phyloP scores from a whole-genome alignment of 2,797 vertebrate genomes.

The Brachyalestes nurse region DNA sequence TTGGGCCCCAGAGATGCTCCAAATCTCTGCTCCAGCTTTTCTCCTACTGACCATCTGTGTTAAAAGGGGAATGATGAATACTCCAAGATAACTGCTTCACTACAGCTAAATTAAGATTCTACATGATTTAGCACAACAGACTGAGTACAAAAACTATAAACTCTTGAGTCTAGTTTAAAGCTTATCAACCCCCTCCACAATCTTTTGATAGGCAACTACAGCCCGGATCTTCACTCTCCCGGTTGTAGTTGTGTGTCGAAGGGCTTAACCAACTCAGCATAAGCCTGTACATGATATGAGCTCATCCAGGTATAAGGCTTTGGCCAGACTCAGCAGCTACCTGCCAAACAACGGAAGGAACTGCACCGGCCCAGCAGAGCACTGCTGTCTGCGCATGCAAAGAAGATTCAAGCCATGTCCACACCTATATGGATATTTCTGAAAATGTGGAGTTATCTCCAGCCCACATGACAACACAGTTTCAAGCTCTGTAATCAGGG shows the following conservation, averaged over 20 bases:
- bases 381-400: neutral
- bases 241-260: neutral
- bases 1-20: slow-evolving; percentile 7
- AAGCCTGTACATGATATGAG: neutral
- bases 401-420: neutral
- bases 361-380: neutral
- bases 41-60: slow-evolving; percentile 17
- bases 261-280: neutral
- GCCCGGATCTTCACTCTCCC: neutral
- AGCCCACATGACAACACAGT: no score
- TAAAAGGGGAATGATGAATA: slow-evolving; percentile 16
- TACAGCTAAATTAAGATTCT: neutral
- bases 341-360: neutral
- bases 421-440: no score
- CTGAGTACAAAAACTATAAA: neutral
- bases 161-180: neutral
- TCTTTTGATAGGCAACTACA: neutral
- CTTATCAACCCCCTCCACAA: neutral
- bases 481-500: no score
- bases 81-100: neutral
- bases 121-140: neutral
- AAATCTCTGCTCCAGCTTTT: slow-evolving; percentile 12
- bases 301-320: neutral
- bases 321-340: neutral
- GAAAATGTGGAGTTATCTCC: no score